phyloP scores from a whole-genome alignment of 2,888 invertebrate species.

The Subacronicta megacephala region DNA sequence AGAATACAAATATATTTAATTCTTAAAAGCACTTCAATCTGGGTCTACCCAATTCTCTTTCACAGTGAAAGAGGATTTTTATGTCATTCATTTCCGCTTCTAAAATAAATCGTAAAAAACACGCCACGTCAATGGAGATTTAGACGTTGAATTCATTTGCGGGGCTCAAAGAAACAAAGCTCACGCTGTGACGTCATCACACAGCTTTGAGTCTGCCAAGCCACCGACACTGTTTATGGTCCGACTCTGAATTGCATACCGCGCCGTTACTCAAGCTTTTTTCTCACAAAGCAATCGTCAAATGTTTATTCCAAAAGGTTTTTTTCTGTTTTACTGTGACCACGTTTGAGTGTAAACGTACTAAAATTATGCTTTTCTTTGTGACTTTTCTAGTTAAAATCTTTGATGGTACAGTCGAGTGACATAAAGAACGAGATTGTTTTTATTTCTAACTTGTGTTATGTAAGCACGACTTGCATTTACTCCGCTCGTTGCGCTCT shows the following conservation, averaged over 20 bases:
- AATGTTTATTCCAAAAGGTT: constrained; percentile 47
- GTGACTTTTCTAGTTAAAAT: constrained; percentile 16
- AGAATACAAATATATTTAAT: constrained; percentile 43
- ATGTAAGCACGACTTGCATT: background rate
- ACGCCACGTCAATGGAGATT: constrained; percentile 51
- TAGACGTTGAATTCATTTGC: constrained; percentile 61
- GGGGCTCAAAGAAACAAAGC: constrained; percentile 62
- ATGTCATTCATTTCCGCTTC: constrained; percentile 48
- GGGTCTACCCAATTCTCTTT: constrained; percentile 40
- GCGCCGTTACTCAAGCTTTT: constrained; percentile 40
- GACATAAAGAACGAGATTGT: constrained; percentile 2
- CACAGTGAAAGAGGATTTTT: constrained; percentile 50
- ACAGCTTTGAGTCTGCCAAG: constrained; percentile 50
- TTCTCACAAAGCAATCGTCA: constrained; percentile 46
- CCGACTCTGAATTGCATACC: constrained; percentile 49
- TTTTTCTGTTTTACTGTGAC: constrained; percentile 31
- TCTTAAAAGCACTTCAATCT: constrained; percentile 35
- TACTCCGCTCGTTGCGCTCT: too few species aligned
- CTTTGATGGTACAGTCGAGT: constrained; percentile 19
- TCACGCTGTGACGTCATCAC: constrained; percentile 36
- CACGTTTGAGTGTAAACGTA: constrained; percentile 39
- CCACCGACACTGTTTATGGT: constrained; percentile 45
- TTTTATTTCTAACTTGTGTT: background rate
- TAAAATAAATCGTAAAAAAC: constrained; percentile 51
- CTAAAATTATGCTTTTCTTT: constrained; percentile 33